These are phyloP conservation scores for Erythrolamprus reginae DNA, from an alignment of 2,113 vertebrate species.

Conservation along the genomic window DNA sequence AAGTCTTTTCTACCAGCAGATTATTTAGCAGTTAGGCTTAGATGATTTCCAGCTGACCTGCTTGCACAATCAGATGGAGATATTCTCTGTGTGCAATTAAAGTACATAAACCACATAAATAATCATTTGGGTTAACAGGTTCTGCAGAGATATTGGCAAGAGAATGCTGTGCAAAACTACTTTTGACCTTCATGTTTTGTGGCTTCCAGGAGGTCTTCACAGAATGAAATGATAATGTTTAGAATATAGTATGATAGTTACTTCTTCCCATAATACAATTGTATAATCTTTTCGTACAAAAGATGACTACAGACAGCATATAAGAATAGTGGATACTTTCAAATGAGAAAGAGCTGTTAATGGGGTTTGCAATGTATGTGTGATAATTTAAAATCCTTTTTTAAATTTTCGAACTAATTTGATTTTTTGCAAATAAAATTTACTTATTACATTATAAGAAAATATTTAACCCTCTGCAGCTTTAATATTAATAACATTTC, in stretches of 20 bases:
- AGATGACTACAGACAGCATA: neutral
- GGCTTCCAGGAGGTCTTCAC: neutral
- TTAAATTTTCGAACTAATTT: neutral
- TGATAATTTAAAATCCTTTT: neutral
- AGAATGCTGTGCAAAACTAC: neutral
- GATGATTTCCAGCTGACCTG: neutral
- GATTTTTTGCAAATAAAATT: conserved; percentile 8
- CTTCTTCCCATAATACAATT: neutral
- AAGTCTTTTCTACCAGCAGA: neutral
- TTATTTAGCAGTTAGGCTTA: neutral
- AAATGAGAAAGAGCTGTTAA: conserved; percentile 8
- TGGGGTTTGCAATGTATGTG: conserved; percentile 1
- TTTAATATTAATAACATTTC: neutral
- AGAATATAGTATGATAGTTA: neutral
- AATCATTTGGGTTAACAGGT: neutral
- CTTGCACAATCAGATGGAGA: neutral
- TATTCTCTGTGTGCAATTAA: neutral
- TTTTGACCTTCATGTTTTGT: conserved; percentile 29
- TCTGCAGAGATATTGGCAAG: neutral
- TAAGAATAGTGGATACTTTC: conserved; percentile 25
- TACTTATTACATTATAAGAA: conserved; percentile 17
- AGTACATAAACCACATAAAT: neutral
- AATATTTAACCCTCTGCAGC: neutral
- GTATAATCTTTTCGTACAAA: neutral
- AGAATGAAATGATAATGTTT: neutral